Percentiles rank a stretch among this genome's conserved stretches.
Evolutionary conservation across 2,113 vertebrate species (phyloP).

Genomic region (Oenanthe melanoleuca): DNA sequence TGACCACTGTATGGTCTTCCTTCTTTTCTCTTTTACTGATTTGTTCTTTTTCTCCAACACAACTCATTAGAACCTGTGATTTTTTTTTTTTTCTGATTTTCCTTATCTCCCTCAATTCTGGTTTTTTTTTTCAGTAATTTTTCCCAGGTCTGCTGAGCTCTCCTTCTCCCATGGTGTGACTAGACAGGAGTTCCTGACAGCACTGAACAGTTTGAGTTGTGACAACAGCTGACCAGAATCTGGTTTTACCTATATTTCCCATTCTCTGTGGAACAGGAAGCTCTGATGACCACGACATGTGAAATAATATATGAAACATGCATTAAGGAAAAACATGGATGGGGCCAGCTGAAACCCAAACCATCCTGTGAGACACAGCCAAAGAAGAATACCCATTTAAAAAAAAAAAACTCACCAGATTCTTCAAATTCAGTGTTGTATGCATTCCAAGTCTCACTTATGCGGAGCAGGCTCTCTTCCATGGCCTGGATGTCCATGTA

Average conservation of each 20-base stretch:
- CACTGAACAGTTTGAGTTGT: background rate
- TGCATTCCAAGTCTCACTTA: conserved; percentile 88
- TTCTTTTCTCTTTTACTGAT: background rate
- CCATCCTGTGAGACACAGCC: background rate
- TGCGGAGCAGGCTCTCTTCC: conserved; percentile 91
- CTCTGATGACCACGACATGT: background rate
- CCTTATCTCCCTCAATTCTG: background rate
- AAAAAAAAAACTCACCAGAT: conserved; percentile 81
- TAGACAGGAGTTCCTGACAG: conserved; percentile 2
- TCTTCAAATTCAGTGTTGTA: conserved; percentile 94
- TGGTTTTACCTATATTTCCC: background rate
- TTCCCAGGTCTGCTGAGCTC: conserved; percentile 3
- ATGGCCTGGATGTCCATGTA: conserved; percentile 97
- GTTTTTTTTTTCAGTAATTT: background rate
- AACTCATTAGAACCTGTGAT: background rate
- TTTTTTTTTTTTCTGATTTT: background rate
- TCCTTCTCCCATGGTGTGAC: conserved; percentile 15
- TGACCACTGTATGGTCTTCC: background rate
- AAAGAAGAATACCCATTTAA: background rate
- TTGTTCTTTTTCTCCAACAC: background rate
- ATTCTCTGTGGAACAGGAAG: background rate
- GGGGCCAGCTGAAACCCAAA: background rate
- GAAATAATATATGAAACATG: background rate
- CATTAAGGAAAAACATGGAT: background rate
- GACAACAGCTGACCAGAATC: conserved; percentile 1